Evolutionary conservation across 2,113 vertebrate species (phyloP), one percentile per base, ranked within the genome.

Genomic region (Xiphorhynchus elegans): DNA sequence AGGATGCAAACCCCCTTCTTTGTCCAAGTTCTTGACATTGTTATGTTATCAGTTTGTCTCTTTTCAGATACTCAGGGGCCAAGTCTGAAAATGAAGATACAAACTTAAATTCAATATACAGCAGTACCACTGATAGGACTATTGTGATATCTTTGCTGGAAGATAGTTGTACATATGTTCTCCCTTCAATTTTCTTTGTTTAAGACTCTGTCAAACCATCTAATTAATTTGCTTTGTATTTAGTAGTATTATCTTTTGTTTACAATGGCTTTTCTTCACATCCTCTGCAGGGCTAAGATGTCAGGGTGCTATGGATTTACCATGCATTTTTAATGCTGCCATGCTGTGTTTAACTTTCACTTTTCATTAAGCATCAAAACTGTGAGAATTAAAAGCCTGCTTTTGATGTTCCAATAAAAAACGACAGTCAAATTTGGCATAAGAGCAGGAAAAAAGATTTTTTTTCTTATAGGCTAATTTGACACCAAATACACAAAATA

Each of bases 341-440:
- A 98, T 98, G 97, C 96, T 98, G 97, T 98, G 98, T 98, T 98
- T 98, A 98, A 97, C 98, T 98, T 98, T 98, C 97, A 98, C 97
- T 98, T 98, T 98, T 98, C 98, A 97, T 98, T 98, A 98, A 96
- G 97, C 97, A 98, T 98, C 97, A 98, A 98, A 98, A 98, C 97
- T 98, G 98, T 98, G 98, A 98, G 97, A 98, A 98, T 98, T 97
- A 98, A 97, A 97, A 97, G 96, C 95, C 96, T 97, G 97, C 96
- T 97, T 98, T 96, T 98, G 96, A 98, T 97, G 96, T 98, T 97
- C 97, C 96, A 98, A 78, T 97, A 97, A 97, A 98, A 98, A 96
- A 59, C 92, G 89, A 97, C 97, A 98, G 96, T 98, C 97, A 96
- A 89, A 97, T 98, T 97, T 98, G 98, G 96, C 97, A 97, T 97